phyloP scores from a whole-genome alignment of 2,888 invertebrate genomes.

The Netelia virgata region DNA sequence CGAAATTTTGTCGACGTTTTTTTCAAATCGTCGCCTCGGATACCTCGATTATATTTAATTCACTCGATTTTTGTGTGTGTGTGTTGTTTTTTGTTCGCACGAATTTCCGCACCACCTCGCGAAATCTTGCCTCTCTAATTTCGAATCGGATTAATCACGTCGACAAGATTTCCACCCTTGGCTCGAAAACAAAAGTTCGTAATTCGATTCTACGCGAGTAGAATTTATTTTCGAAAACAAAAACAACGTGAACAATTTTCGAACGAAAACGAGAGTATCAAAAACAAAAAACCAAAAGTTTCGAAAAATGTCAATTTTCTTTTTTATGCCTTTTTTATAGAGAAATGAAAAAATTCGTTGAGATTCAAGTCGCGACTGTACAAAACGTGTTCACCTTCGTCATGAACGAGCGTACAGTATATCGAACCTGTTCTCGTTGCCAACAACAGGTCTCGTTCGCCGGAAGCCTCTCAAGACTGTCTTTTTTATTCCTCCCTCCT shows the following conservation, averaged over 20 bases:
- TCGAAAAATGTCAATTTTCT: no score
- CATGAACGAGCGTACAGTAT: not conserved
- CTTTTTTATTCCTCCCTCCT: not conserved
- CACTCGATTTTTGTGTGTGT: conserved; percentile 6
- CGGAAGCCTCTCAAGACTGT: conserved; percentile 27
- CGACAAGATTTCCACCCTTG: no score
- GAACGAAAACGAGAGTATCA: no score
- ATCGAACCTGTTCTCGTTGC: conserved; percentile 51
- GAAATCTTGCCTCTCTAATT: no score
- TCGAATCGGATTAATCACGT: no score
- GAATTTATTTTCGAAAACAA: no score
- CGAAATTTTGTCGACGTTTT: conserved; percentile 66
- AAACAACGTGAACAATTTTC: no score
- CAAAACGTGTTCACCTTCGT: conserved; percentile 38
- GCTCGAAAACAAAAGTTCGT: no score
- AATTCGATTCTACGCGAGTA: no score
- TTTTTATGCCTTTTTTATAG: no score
- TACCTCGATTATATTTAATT: not conserved
- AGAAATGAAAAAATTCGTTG: conserved; percentile 18
- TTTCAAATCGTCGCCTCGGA: conserved; percentile 4
- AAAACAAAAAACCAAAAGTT: no score
- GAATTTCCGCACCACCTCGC: not conserved
- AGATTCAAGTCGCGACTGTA: conserved; percentile 8
- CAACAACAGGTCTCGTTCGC: conserved; percentile 60
- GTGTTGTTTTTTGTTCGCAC: not conserved